Evolutionary conservation across 2,797 vertebrate species (phyloP), one percentile per base, ranked within the genome.

Genomic region (Urophycis tenuis): DNA sequence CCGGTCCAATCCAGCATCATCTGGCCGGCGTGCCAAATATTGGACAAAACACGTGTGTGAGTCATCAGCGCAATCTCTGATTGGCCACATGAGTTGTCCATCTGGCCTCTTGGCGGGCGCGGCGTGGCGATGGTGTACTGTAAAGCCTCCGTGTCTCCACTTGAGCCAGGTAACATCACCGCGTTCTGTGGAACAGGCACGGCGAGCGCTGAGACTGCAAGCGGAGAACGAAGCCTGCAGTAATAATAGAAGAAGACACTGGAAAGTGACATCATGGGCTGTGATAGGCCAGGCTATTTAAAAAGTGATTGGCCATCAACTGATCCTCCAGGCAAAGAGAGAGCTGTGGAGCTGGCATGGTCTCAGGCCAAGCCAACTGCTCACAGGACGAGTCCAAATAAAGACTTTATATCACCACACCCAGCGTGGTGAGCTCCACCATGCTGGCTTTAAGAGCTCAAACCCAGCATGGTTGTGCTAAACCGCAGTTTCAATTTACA

Each of bases 221-320:
- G 84, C 84, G 86, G 85, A 79, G 78, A 89, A 89, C 85, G 85
- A 83, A 85, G 87, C 89, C 80, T 83, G 74, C 53, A 3, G n/a
- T 25, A n/a, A 60, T 60, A n/a, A 60, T n/a, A 60, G 2, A 60
- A 60, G 53, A 73, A 71, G 88, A 89, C 33, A 73, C 87, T 76
- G 78, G 84, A 85, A 89, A 86, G 86, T 91, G 87, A 87, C 90
- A 85, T 91, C 88, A 92, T 60, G 74, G 81, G 71, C 69, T 79
- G 29, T 75, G 75, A 78, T 82, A 81, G 76, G 82, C 83, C 87
- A 88, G 83, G 73, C 80, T 75, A 75, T 82, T 85, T 81, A 60
- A 87, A 84, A 88, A 82, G 87, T 84, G 80, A 88, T 87, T 83
- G 85, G 79, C 81, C 79, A 83, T 81, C 74, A 80, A 75, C 78